Evolutionary conservation across 2,113 vertebrate genomes (phyloP), one percentile per base, ranked within the genome.

Genomic region (Gallinago jamesoni): DNA sequence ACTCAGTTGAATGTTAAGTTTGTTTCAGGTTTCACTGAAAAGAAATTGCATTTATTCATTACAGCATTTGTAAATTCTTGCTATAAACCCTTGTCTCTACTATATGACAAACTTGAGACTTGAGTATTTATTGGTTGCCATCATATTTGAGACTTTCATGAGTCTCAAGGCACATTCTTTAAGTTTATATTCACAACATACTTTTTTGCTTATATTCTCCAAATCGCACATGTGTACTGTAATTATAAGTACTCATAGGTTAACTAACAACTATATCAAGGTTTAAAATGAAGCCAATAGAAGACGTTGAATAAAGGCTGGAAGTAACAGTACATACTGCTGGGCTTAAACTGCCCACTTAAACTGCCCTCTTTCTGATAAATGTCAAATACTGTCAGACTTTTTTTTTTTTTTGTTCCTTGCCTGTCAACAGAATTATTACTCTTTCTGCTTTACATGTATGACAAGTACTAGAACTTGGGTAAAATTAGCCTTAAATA

Each of bases 401-500:
- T 22, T 10, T 76, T 53, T 90, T 55, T 39, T 43, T 16, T 15
- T 90, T 39, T 82, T 81, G 70, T 89, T 89, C 55, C 43, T 81
- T 83, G 53, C 88, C 59, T 86, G 55, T 85, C 83, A 93, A 85
- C 62, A 96, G 37, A 93, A 91, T 66, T 94, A 91, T 82, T 94
- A 75, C 30, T 90, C 15, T 90, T 87, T 33, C 59, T 93, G 31
- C 13, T 84, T 89, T 55, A 75, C 0, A 7, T 24, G 13, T 73
- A 82, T 45, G 47, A 35, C 62, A 96, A 90, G 57, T 90, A 96
- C 12, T 21, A 80, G 31, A 77, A 45, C 6, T 77, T 73, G 9
- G 63, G 79, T 69, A 76, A 72, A 84, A 64, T 92, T 25, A 66
- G 10, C 27, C 86, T 43, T 96, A 91, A 97, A 92, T 67, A 95